Base-by-base conservation (phyloP, 2,888 invertebrate species). In the Hypsopygia costalis region DNA sequence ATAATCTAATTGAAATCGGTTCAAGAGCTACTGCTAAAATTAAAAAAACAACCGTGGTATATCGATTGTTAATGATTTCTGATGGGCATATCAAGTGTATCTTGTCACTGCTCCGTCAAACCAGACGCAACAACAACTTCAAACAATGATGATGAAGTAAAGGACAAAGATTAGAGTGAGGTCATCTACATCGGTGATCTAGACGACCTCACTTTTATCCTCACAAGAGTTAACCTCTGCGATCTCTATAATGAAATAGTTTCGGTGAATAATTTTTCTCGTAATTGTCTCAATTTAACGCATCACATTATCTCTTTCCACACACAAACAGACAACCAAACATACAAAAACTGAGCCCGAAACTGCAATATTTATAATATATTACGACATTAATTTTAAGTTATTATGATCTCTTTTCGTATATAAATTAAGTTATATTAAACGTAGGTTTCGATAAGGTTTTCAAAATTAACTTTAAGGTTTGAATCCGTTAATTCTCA, bases 351-450 rank as follows among this genome's bases (percentile, higher is more conserved):
- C 47, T 46, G 43, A 42, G 30, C 30, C 36, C 30, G 47, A 50
- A 47, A 47, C 47, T 50, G 73, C 75, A 69, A 73, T 76, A 73
- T 69, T 71, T 73, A 70, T 73, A 74, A 69, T 73, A 37, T 37
- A 37, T 37, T 37, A 37, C 36, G 36, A 37, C 36, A 37, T 76
- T 81, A 78, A 67, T 73, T 81, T 58, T 88, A 88, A 87, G 86
- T 81, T 79, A 81, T 83, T 83, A 87, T 88, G 88, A 88, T 88
- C 88, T 88, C 88, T 83, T 87, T 85, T 81, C 69, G 81, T 76
- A 74, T 73, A 76, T 83, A 75, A 75, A 73, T 73, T 75, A 76
- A 74, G 74, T 70, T 81, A 81, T 67, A 61, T 59, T 63, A 39
- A 32, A 33, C 28, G 25, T 51, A 47, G 44, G 11, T 21, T 55